Conservation (phyloP, 2,113 vertebrate genomes). For the Coptodon bakossiorum region DNA sequence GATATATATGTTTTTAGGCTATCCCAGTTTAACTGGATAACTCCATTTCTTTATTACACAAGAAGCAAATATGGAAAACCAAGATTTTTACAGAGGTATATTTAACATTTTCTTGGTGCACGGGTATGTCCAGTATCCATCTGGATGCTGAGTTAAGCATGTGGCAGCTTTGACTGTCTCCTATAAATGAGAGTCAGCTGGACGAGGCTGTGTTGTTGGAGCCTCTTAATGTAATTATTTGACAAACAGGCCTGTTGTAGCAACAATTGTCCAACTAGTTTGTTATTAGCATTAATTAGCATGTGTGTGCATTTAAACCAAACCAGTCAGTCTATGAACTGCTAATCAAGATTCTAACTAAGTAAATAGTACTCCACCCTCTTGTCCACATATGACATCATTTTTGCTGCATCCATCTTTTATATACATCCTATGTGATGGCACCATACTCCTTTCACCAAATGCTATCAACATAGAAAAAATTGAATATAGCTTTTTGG, state of each 20-base stretch:
- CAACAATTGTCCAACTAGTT: neutral
- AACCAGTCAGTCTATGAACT: neutral
- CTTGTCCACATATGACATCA: neutral
- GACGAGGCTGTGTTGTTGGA: neutral
- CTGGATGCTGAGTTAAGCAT: neutral
- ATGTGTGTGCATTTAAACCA: neutral
- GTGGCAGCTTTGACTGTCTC: neutral
- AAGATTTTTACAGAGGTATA: neutral
- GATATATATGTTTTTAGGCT: neutral
- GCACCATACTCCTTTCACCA: neutral
- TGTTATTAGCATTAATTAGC: neutral
- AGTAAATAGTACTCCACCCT: neutral
- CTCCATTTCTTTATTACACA: neutral
- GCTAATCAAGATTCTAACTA: neutral
- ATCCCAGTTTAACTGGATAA: neutral
- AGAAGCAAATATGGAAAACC: neutral
- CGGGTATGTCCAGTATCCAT: neutral
- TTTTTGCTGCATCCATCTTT: neutral
- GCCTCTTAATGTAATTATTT: neutral
- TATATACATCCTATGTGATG: neutral
- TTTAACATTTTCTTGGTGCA: neutral
- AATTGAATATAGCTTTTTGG: neutral
- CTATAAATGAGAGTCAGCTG: neutral
- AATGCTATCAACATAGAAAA: neutral
- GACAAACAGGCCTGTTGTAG: neutral